These are phyloP conservation scores for Antennarius maculatus DNA, from an alignment of 2,797 vertebrate species.

Conservation along the genomic window DNA sequence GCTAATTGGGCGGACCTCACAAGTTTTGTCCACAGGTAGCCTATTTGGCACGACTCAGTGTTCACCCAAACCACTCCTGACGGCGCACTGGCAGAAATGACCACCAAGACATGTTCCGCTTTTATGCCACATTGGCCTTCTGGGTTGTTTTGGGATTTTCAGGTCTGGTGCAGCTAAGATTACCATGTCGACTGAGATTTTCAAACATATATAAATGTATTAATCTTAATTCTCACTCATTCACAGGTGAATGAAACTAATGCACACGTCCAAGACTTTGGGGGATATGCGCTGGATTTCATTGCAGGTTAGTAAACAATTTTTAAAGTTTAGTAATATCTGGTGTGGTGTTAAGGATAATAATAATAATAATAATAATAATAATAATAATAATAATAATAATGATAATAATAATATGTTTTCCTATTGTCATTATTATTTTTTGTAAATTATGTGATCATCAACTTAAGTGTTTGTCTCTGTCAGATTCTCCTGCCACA, in stretches of 20 bases:
- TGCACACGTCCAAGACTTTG: constrained; percentile 84
- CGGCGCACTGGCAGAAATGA: constrained; percentile 43
- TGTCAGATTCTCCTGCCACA: constrained; percentile 80
- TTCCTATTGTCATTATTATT: too few relatives aligned
- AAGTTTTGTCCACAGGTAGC: constrained; percentile 19
- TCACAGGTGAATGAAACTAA: constrained; percentile 70
- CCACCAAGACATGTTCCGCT: constrained; percentile 40
- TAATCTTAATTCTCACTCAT: constrained; percentile 45
- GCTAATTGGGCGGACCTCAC: constrained; percentile 50
- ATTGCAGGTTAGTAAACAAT: constrained; percentile 82
- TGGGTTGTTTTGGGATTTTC: constrained; percentile 65
- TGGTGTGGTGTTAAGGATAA: not conserved
- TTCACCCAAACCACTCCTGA: constrained; percentile 14
- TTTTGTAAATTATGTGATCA: too few relatives aligned
- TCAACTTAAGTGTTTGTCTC: constrained; percentile 7
- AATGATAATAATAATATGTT: too few relatives aligned
- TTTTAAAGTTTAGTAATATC: not conserved
- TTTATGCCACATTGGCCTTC: constrained; percentile 19
- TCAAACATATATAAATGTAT: not conserved
- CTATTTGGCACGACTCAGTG: constrained; percentile 32
- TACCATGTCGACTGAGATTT: fast-evolving
- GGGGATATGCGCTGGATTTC: constrained; percentile 82
- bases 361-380: too few relatives aligned
- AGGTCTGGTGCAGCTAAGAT: constrained; percentile 41
- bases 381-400: too few relatives aligned